Conservation (phyloP, 2,113 vertebrate genomes). For the Varanus salvator region DNA sequence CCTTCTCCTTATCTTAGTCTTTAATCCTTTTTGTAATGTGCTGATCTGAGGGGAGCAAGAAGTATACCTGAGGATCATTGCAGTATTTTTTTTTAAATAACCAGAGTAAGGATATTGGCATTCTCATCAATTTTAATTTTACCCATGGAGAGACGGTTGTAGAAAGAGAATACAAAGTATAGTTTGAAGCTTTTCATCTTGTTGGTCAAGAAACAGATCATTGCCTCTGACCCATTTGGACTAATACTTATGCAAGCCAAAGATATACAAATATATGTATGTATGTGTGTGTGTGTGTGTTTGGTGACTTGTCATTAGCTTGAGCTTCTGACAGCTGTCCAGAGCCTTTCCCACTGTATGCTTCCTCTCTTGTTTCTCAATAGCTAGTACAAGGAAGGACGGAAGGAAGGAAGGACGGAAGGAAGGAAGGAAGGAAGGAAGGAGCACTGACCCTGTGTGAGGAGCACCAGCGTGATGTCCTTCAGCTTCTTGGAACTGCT, state of each 20-base stretch:
- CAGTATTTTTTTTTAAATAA: not conserved
- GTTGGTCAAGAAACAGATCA: not conserved
- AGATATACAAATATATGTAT: too few species aligned
- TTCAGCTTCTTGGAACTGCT: too few species aligned
- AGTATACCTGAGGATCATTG: not conserved
- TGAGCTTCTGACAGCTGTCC: too few species aligned
- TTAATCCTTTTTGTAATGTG: not conserved
- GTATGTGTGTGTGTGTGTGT: too few species aligned
- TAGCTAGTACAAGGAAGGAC: not conserved
- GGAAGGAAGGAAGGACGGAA: too few species aligned
- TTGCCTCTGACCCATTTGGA: not conserved
- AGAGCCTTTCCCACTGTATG: not conserved
- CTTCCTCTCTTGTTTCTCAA: not conserved
- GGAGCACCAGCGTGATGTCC: too few species aligned
- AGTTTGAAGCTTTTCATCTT: not conserved
- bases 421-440: too few species aligned
- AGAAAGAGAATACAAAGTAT: not conserved
- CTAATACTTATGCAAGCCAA: not conserved
- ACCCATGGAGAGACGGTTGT: not conserved
- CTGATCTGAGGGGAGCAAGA: not conserved
- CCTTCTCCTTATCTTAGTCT: not conserved
- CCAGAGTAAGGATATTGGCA: not conserved
- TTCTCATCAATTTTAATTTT: not conserved
- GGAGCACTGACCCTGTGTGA: too few species aligned
- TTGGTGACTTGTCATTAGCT: not conserved